phyloP scores from a whole-genome alignment of 1,140 invertebrate species.

The Metopolophium dirhodum region DNA sequence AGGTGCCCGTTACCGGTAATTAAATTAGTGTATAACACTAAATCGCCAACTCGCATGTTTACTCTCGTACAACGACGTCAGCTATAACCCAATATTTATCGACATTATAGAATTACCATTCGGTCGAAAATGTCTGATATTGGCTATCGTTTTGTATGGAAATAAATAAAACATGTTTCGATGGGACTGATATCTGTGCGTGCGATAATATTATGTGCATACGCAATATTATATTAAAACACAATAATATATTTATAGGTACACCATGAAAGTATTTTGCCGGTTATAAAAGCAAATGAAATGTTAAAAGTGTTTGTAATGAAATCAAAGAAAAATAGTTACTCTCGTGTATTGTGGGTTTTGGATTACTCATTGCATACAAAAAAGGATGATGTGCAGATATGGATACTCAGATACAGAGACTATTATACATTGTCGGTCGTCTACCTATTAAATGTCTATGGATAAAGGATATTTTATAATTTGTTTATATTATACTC shows the following conservation, averaged over 20 bases:
- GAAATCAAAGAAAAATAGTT: neutral
- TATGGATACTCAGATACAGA: no score
- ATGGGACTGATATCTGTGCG: neutral
- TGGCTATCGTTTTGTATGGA: neutral
- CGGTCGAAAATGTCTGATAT: neutral
- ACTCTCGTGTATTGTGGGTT: no score
- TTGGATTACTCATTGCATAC: no score
- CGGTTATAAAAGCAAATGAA: neutral
- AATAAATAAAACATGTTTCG: neutral
- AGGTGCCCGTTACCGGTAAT: constrained; percentile 5
- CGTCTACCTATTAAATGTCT: no score
- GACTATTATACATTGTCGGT: no score
- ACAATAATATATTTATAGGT: neutral
- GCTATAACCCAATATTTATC: neutral
- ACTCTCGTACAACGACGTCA: neutral
- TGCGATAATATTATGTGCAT: neutral
- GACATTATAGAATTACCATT: neutral
- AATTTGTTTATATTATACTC: no score
- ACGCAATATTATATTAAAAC: neutral
- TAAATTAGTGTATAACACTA: constrained; percentile 15
- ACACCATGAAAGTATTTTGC: neutral
- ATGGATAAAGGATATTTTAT: no score
- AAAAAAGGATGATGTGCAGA: no score
- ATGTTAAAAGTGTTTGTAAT: neutral
- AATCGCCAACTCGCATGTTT: neutral